phyloP scores from a whole-genome alignment of 2,888 invertebrate genomes.

The Archips xylosteana region DNA sequence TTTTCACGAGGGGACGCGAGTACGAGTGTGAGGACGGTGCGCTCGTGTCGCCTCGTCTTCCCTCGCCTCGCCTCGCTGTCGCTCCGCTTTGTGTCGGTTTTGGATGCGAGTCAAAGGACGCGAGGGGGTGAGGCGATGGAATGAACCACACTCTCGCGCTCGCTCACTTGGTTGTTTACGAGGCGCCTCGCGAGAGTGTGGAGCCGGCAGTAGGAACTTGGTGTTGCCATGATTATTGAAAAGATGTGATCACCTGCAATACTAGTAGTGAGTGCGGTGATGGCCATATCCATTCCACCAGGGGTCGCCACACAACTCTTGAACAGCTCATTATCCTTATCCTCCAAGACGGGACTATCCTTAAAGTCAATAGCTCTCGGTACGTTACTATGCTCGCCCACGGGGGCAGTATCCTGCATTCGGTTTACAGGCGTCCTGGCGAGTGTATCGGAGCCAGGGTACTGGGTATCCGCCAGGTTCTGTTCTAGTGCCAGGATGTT shows the following conservation, averaged over 20 bases:
- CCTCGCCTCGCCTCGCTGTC: no score
- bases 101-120: no score
- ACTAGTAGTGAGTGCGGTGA: slow-evolving; percentile 69
- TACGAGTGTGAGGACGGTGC: no score
- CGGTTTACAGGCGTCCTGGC: slow-evolving; percentile 68
- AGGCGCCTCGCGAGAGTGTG: no score
- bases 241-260: slow-evolving; percentile 40
- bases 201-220: no score
- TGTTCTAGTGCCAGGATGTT: neutral
- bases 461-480: neutral
- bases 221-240: no score
- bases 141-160: no score
- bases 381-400: slow-evolving; percentile 64
- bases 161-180: no score
- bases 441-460: slow-evolving; percentile 49
- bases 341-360: slow-evolving; percentile 69
- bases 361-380: slow-evolving; percentile 80
- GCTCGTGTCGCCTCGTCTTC: no score
- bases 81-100: no score
- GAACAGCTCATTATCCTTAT: slow-evolving; percentile 73
- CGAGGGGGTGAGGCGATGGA: no score
- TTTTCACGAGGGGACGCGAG: no score
- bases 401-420: slow-evolving; percentile 66
- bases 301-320: slow-evolving; percentile 71
- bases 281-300: slow-evolving; percentile 60